Conservation (phyloP, 2,797 vertebrate species). For the Todus mexicanus region DNA sequence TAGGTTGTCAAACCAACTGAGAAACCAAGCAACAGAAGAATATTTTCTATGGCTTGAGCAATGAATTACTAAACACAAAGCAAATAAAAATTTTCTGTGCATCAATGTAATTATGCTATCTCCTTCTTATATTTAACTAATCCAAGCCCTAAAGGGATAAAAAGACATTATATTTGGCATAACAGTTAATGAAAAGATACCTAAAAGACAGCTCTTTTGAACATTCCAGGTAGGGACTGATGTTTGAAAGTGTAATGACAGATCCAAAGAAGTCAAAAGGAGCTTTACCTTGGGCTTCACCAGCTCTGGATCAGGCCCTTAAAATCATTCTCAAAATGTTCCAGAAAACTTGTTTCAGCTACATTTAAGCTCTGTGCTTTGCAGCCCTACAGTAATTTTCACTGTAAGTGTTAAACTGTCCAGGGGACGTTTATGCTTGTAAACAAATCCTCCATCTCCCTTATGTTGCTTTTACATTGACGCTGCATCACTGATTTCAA, state of each 20-base stretch:
- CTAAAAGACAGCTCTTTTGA: background rate
- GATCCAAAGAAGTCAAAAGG: background rate
- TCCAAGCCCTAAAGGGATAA: background rate
- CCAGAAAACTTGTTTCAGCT: slow-evolving; percentile 47
- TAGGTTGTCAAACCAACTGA: background rate
- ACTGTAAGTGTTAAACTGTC: slow-evolving; percentile 25
- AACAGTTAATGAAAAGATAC: background rate
- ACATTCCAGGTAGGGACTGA: background rate
- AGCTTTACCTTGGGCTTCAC: background rate
- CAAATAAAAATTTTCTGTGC: background rate
- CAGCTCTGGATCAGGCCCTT: background rate
- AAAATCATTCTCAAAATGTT: slow-evolving; percentile 24
- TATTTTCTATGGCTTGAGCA: background rate
- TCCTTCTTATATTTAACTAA: background rate
- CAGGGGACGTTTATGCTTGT: slow-evolving; percentile 3
- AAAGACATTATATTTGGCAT: background rate
- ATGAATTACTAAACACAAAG: background rate
- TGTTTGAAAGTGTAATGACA: background rate
- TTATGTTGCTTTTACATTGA: background rate
- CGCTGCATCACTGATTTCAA: slow-evolving; percentile 12
- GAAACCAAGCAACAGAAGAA: background rate
- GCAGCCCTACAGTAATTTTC: slow-evolving; percentile 39
- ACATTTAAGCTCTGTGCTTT: slow-evolving; percentile 11
- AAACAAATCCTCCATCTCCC: slow-evolving; percentile 34
- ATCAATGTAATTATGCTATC: background rate